Base-by-base conservation (phyloP, 2,797 vertebrate genomes). In the Taeniopygia guttata region DNA sequence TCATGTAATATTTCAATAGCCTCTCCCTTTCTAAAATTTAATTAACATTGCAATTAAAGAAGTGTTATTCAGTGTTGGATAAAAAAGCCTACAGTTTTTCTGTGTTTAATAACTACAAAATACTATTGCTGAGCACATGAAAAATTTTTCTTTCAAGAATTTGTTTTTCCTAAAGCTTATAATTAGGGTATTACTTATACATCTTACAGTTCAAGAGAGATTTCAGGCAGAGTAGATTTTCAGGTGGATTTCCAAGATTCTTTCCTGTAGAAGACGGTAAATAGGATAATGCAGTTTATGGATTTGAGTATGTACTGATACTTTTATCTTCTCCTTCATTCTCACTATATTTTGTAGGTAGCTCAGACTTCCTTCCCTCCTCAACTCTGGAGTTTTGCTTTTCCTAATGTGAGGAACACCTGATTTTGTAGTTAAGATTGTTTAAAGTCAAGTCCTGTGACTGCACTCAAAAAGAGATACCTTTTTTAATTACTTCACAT, bases 101-200 rank as follows among this genome's bases (percentile, higher is more conserved):
- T 38, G 4, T 34, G 23, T 64, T 82, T 82, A 83, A 59, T 89
- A 87, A 69, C 18, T 82, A 84, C 25, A 82, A 92, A 95, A 69
- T 76, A 42, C 16, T 73, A 34, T 34, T 40, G 20, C 30, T 90
- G 48, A 69, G 87, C 40, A 68, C 40, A 89, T 59, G 51, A 82
- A 90, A 74, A 88, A 87, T 73, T 82, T 92, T 85, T 84, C 38
- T 81, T 91, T 68, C 55, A 78, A 72, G 13, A 90, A 73, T 40
- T 75, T 66, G 6, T 59, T 90, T 72, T 75, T 52, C 56, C 74
- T 38, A 19, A 79, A 90, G 36, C 5, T 68, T 88, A 21, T 59
- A 66, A 62, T 76, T 81, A 51, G 9, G 11, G 73, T 89, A 81
- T 75, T 81, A 52, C 13, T 81, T 58, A 58, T 20, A 23, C 16